Evolutionary conservation across 2,888 invertebrate species (phyloP), one percentile per base, ranked within the genome.

Genomic region (Clistopyga incitator): DNA sequence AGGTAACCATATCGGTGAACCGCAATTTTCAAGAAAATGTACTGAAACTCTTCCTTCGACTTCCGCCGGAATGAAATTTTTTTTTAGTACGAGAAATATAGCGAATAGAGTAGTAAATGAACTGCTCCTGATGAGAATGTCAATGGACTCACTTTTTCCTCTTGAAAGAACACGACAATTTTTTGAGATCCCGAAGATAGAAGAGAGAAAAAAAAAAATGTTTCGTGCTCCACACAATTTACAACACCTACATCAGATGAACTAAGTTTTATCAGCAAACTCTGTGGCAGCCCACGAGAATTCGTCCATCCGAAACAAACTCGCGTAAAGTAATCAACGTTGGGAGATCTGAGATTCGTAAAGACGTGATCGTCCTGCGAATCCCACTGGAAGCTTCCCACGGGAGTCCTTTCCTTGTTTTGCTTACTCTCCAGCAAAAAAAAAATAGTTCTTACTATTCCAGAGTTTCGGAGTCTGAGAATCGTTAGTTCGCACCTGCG

Each of bases 291-390:
- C 56, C 25, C n/a, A 25, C 25, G 34, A 20, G 18, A 81, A 54
- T 64, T 64, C 54, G 54, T 70, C 70, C 34, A 54, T 25, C 45
- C 64, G 47, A 38, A 71, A 64, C 42, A 64, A 78, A 78, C 52
- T 71, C 23, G 45, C 64, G 70, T 56, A 54, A 81, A 71, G 81
- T 76, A 81, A 81, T 81, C 81, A 76, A 81, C 54, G 54, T 23
- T 11, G 61, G 45, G 25, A 64, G 52, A 64, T 61, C 11, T 42
- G 68, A 80, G 79, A 80, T 80, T 80, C 50, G 59, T 47, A 15
- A 47, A 54, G 70, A 23, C 61, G 61, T 50, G 64, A 56, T 72
- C 34, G 71, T 68, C 74, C 38, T 56, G 67, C 15, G 50, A 74
- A 80, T 54, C 64, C 74, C 47, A 23, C 42, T 38, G 25, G 45